These are phyloP conservation scores for Caenorhabditis angaria DNA, from an alignment of 2,888 invertebrate species.

Conservation along the genomic window DNA sequence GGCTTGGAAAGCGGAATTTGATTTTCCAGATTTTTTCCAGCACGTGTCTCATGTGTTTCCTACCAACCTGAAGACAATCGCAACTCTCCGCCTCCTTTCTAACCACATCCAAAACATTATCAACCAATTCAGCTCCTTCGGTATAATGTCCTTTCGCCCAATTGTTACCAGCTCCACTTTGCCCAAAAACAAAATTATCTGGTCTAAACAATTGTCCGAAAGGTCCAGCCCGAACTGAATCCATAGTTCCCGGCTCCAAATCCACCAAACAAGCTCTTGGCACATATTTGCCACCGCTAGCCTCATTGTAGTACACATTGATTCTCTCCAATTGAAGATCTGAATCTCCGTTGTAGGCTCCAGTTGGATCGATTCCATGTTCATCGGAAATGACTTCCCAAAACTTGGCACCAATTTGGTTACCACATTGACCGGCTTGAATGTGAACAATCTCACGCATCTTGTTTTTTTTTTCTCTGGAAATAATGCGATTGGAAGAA, in stretches of 20 bases:
- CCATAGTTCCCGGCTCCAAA: conserved; percentile 96
- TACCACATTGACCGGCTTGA: conserved; percentile 92
- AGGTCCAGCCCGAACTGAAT: conserved; percentile 91
- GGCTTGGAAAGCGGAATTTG: no score
- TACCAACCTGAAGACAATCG: conserved; percentile 81
- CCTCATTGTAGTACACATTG: conserved; percentile 91
- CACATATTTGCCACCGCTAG: conserved; percentile 76
- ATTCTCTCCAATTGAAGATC: conserved; percentile 88
- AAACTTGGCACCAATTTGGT: conserved; percentile 89
- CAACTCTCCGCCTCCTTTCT: conserved; percentile 84
- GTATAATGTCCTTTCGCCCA: conserved; percentile 93
- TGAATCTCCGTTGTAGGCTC: conserved; percentile 84
- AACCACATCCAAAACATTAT: conserved; percentile 77
- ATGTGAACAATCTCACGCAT: conserved; percentile 94
- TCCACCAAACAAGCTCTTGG: conserved; percentile 88
- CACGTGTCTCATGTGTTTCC: conserved; percentile 68
- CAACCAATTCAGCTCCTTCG: conserved; percentile 80
- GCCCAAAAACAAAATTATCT: conserved; percentile 91
- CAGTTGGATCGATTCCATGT: conserved; percentile 91
- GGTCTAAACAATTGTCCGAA: conserved; percentile 86
- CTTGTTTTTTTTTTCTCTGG: background rate
- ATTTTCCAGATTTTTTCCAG: no score
- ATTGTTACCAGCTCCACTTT: conserved; percentile 86
- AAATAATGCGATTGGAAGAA: background rate
- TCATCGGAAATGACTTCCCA: conserved; percentile 85